Evolutionary conservation across 1,140 invertebrate species (phyloP).

Genomic region (Bombyx mandarina): DNA sequence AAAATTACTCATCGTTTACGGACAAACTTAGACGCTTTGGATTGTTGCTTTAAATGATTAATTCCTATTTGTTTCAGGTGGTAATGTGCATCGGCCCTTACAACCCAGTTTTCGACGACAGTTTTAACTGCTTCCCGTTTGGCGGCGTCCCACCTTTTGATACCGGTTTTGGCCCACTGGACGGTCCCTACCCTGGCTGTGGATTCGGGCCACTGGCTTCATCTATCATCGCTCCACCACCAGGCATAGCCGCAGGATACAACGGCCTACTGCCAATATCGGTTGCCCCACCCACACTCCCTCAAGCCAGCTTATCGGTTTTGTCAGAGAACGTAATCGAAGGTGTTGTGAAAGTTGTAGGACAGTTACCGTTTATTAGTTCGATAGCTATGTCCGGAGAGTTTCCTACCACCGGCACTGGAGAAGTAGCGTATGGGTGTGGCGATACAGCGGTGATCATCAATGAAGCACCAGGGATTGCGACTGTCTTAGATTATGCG

Average conservation of each 20-base stretch:
- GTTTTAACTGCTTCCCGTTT: no score
- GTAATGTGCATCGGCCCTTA: no score
- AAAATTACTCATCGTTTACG: no score
- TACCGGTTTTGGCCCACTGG: no score
- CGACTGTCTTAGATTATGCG: no score
- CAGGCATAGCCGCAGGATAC: slow-evolving; percentile 1
- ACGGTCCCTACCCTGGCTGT: not conserved
- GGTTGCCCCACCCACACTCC: slow-evolving; percentile 20
- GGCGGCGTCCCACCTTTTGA: no score
- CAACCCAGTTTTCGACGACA: no score
- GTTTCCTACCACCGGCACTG: slow-evolving; percentile 22
- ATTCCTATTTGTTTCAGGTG: no score
- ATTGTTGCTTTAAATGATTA: no score
- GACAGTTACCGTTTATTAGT: slow-evolving; percentile 33
- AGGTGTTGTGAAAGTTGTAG: slow-evolving; percentile 11
- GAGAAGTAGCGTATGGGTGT: slow-evolving; percentile 24
- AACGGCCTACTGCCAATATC: slow-evolving; percentile 22
- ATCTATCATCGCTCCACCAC: not conserved
- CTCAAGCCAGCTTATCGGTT: slow-evolving; percentile 24
- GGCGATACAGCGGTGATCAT: slow-evolving; percentile 17
- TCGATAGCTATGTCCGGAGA: slow-evolving; percentile 32
- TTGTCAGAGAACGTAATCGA: slow-evolving; percentile 8
- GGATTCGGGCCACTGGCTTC: not conserved
- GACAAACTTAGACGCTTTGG: no score
- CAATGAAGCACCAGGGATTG: no score